Conservation (phyloP, 2,888 invertebrate species). For the Ashinkailepas kermadecensis region DNA sequence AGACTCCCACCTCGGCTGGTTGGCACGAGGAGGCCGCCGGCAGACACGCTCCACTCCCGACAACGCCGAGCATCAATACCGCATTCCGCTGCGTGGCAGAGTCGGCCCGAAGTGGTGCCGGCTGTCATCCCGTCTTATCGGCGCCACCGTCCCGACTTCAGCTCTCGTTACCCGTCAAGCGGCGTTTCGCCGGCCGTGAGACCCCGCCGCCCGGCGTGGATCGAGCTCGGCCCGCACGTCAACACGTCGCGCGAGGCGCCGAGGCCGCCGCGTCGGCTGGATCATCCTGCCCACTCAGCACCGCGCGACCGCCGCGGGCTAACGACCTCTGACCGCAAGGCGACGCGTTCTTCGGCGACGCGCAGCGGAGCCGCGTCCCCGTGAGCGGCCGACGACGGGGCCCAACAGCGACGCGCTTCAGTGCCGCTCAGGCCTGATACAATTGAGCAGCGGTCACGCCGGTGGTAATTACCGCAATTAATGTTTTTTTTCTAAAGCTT, state of each 20-base stretch:
- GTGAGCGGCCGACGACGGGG: neutral
- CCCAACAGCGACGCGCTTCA: neutral
- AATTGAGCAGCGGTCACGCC: slow-evolving; percentile 7
- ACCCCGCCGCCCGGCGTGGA: too few species aligned
- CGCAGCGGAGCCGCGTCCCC: neutral
- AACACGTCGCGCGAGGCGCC: neutral
- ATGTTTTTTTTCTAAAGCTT: neutral
- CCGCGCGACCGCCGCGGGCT: neutral
- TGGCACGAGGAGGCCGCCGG: too few species aligned
- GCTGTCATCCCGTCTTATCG: too few species aligned
- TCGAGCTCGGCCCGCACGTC: neutral
- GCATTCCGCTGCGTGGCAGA: too few species aligned
- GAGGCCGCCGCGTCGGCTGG: neutral
- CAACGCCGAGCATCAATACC: too few species aligned
- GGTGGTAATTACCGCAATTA: neutral
- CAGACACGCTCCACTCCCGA: too few species aligned
- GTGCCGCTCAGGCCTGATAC: neutral
- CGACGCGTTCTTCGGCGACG: neutral
- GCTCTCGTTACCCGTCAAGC: too few species aligned
- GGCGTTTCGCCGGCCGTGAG: too few species aligned
- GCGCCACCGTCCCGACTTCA: too few species aligned
- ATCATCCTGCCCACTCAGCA: too few species aligned
- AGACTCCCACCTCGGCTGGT: too few species aligned
- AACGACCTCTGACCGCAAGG: neutral
- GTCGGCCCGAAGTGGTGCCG: too few species aligned